These are phyloP conservation scores for Parotocinclus haroldoi DNA, from an alignment of 2,797 vertebrate genomes.

Conservation along the genomic window DNA sequence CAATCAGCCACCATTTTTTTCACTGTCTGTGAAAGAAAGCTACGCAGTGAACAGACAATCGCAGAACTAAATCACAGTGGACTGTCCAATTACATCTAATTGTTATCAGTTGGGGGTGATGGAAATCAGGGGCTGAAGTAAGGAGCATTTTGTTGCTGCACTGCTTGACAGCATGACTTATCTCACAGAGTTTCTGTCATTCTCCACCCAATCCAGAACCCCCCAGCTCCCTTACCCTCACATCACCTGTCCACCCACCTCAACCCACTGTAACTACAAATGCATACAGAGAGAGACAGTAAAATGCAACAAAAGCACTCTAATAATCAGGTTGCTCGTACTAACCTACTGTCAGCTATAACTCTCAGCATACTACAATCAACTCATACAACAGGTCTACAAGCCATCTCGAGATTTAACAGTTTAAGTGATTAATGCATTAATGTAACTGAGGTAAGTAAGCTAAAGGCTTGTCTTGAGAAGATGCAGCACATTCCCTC, in stretches of 20 bases:
- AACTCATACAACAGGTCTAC: too few relatives aligned
- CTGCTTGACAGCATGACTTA: slow-evolving; percentile 51
- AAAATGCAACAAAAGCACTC: too few relatives aligned
- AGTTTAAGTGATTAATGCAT: too few relatives aligned
- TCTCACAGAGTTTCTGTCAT: slow-evolving; percentile 51
- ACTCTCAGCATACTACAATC: too few relatives aligned
- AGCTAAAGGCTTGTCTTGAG: too few relatives aligned
- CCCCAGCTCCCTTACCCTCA: slow-evolving; percentile 4
- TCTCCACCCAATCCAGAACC: slow-evolving; percentile 30
- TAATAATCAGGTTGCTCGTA: too few relatives aligned
- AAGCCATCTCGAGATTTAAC: too few relatives aligned
- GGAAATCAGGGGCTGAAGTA: slow-evolving; percentile 23
- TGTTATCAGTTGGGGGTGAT: slow-evolving; percentile 62
- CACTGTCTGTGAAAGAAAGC: slow-evolving; percentile 30
- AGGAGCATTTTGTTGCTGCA: slow-evolving; percentile 39
- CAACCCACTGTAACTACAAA: slow-evolving; percentile 48
- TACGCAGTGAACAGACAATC: slow-evolving; percentile 55
- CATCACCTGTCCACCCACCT: slow-evolving; percentile 26
- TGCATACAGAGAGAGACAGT: too few relatives aligned
- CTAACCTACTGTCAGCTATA: too few relatives aligned
- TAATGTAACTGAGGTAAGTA: too few relatives aligned
- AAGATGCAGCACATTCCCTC: too few relatives aligned
- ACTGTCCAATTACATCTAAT: slow-evolving; percentile 70
- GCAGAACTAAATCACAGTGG: slow-evolving; percentile 49
- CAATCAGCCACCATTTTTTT: slow-evolving; percentile 43